Evolutionary conservation across 2,888 invertebrate species (phyloP).

Genomic region (Mythimna albipuncta): DNA sequence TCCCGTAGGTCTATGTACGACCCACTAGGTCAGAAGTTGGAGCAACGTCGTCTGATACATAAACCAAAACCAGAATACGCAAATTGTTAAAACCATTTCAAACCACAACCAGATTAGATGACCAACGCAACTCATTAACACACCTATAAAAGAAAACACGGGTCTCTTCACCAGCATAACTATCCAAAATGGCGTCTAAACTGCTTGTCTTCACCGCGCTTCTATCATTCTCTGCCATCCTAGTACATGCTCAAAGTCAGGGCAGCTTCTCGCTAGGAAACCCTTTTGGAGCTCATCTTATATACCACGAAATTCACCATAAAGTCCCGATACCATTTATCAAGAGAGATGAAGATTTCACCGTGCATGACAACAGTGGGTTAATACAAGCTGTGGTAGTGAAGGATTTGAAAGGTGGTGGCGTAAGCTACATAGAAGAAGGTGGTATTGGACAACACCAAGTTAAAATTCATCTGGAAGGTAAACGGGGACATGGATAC

Average conservation of each 20-base stretch:
- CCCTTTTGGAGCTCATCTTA: slow-evolving; percentile 44
- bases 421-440: slow-evolving; percentile 54
- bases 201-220: slow-evolving; percentile 19
- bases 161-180: background rate
- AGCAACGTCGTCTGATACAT: too few relatives aligned
- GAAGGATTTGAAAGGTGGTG: slow-evolving; percentile 64
- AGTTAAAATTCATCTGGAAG: slow-evolving; percentile 66
- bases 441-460: slow-evolving; percentile 65
- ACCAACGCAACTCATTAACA: slow-evolving; percentile 33
- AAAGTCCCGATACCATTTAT: slow-evolving; percentile 59
- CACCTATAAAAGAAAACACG: slow-evolving; percentile 15
- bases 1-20: too few relatives aligned
- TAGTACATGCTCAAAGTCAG: background rate
- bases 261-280: slow-evolving; percentile 38
- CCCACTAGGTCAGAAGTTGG: too few relatives aligned
- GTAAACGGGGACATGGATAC: slow-evolving; percentile 63
- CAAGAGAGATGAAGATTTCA: slow-evolving; percentile 57
- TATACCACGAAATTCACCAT: slow-evolving; percentile 61
- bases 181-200: slow-evolving; percentile 44
- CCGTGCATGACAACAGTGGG: slow-evolving; percentile 47
- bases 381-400: slow-evolving; percentile 61
- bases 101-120: background rate
- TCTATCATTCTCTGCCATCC: slow-evolving; percentile 22
- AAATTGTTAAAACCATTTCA: slow-evolving; percentile 10
- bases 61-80: background rate